Evolutionary conservation across 2,888 invertebrate species (phyloP), one percentile per base, ranked within the genome.

Genomic region (Thymelicus lineola): DNA sequence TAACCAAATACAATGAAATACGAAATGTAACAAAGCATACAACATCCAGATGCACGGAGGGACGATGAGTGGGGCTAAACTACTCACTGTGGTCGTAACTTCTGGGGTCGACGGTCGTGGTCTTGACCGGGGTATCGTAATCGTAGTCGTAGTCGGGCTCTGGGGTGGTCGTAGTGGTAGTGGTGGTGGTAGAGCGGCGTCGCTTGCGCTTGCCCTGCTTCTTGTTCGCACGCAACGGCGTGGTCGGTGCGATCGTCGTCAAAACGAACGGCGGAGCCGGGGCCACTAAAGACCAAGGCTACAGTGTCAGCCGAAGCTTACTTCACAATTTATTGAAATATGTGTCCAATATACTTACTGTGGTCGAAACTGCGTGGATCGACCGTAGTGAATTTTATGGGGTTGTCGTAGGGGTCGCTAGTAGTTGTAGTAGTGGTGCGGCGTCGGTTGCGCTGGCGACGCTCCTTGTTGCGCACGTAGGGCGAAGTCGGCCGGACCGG

Each of bases 381-480:
- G 20, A 57, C 62, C 9, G 68, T 66, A 0, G 66, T 68, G n/a
- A 45, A 61, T 61, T 45, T 61, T 38, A 66, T 50, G 7, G 60
- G 59, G 38, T 17, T 35, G 17, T 67, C 67, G 38, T 45, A 38
- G 6, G 68, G 68, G 10, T 62, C 36, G 0, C 45, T 62, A 4
- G 82, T 76, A 0, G 86, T 88, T 0, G 90, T 92, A 0, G 89
- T 90, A 0, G 89, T 90, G 7, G 86, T 89, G 0, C 86, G 83
- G 3, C 84, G 85, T 12, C 87, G 83, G 67, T 85, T 89, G 66
- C 86, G 82, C 36, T 86, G 84, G 10, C 85, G 80, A 15, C 88
- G 82, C 68, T 82, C 80, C 48, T 84, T 82, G 42, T 85, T 82
- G 36, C 85, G 81, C 62, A 79, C 79, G 57, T 72, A 58, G 9